Base-by-base conservation (phyloP, 2,888 invertebrate genomes). In the Tiliacea aurago region DNA sequence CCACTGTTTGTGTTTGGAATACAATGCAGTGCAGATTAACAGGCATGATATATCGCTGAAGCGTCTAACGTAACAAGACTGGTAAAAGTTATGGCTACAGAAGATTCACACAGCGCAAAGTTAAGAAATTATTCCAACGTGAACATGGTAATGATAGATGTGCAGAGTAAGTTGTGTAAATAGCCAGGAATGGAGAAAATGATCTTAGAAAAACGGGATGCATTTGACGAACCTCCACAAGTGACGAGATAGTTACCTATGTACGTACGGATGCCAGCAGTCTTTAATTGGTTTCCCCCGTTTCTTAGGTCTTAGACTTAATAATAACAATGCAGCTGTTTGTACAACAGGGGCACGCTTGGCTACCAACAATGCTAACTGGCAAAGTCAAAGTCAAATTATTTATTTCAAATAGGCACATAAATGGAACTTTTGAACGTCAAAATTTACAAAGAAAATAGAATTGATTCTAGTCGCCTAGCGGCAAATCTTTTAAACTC, bases 1-100 rank as follows among this genome's bases (percentile, higher is more conserved):
- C 87, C 84, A 87, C 89, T 87, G 87, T 88, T 87, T 87, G 84
- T 87, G 88, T 89, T 87, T 86, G 84, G 84, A 83, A 84, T 88
- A 87, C 84, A 86, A 84, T 86, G 84, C 84, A 80, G 81, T 76
- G 80, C 73, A 89, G 88, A 90, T 90, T 88, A 90, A 86, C 87
- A 82, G 83, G 80, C 81, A 83, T 89, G 91, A 91, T 90, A 89
- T 87, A 90, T 84, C 79, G 86, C 70, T 68, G 82, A 82, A 84
- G 73, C 80, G 80, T 73, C 85, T 79, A 81, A 84, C 77, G 74
- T 79, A 79, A 84, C 73, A 76, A 81, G 78, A 80, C 81, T 72
- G 49, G 74, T 23, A 72, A 80, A 84, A 84, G 68, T 87, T 87
- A 87, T 86, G 62, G 76, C 63, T 78, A 37, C 59, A 75, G 67